Evolutionary conservation across 1,140 invertebrate genomes (phyloP).

Genomic region (Apocrypta bakeri): DNA sequence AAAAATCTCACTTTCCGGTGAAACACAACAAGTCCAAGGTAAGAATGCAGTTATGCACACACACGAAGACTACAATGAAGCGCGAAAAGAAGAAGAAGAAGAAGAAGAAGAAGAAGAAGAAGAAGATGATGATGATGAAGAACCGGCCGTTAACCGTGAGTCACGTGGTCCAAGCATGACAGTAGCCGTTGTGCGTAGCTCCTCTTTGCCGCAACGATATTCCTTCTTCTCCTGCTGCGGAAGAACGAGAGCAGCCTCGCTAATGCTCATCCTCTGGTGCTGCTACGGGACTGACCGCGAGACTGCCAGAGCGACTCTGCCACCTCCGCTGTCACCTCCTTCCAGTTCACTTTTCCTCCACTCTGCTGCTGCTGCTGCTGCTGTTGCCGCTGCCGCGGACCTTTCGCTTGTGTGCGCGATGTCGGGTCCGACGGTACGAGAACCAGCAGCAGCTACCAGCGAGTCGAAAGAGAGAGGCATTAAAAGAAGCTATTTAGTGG

Average conservation of each 20-base stretch:
- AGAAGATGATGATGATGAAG: too few relatives aligned
- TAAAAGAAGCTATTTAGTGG: constrained; percentile 12
- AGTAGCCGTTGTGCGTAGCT: background rate
- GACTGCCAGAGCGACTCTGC: background rate
- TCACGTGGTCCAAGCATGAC: constrained; percentile 44
- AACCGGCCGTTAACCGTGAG: constrained; percentile 29
- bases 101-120: too few relatives aligned
- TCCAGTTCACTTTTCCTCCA: constrained; percentile 27
- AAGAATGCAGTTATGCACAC: background rate
- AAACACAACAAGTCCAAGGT: background rate
- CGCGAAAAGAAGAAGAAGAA: constrained; percentile 13
- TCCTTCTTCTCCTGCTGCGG: constrained; percentile 31
- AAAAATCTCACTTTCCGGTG: constrained; percentile 4
- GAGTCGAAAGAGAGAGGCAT: background rate
- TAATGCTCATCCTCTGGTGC: constrained; percentile 21
- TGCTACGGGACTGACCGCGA: background rate
- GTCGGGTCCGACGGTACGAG: too few relatives aligned
- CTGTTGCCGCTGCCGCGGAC: background rate
- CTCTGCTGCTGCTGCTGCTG: background rate
- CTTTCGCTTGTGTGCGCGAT: constrained; percentile 1
- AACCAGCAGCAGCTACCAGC: background rate
- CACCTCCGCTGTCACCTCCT: background rate
- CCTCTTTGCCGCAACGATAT: background rate
- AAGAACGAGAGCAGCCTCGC: constrained; percentile 4
- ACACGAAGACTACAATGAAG: background rate